These are phyloP conservation scores for Pseudomugil tenellus DNA, from an alignment of 2,797 vertebrate species.

Conservation along the genomic window DNA sequence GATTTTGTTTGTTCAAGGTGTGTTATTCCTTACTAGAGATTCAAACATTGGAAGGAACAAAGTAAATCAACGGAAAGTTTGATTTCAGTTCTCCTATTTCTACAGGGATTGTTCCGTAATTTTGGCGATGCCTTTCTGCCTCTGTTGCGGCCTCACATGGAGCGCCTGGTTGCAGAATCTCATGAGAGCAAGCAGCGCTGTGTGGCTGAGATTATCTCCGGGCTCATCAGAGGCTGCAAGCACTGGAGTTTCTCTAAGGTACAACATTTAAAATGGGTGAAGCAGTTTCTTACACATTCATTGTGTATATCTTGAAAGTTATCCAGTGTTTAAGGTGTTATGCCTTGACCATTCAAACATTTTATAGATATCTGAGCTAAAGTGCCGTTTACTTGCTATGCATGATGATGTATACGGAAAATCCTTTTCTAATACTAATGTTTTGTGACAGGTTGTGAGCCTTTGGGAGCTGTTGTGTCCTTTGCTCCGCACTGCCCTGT, in stretches of 20 bases:
- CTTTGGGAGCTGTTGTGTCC: conserved; percentile 93
- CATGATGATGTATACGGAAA: no score
- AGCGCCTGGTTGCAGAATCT: conserved; percentile 89
- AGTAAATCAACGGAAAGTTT: background rate
- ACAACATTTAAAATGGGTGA: background rate
- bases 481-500: conserved; percentile 90
- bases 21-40: conserved; percentile 19
- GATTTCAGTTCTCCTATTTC: background rate
- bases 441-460: conserved; percentile 85
- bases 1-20: conserved; percentile 99
- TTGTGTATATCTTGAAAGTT: background rate
- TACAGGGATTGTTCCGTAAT: conserved; percentile 95
- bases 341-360: background rate
- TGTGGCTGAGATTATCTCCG: conserved; percentile 95
- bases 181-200: conserved; percentile 97
- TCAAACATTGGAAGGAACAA: background rate
- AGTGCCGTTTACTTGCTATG: background rate
- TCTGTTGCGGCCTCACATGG: conserved; percentile 90
- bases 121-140: conserved; percentile 91
- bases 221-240: conserved; percentile 94
- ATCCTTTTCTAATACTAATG: background rate
- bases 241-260: conserved; percentile 88
- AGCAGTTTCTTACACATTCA: background rate
- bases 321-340: background rate
- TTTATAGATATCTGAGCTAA: background rate